phyloP scores from a whole-genome alignment of 2,888 invertebrate species.

The Rotaria magnacalcarata region DNA sequence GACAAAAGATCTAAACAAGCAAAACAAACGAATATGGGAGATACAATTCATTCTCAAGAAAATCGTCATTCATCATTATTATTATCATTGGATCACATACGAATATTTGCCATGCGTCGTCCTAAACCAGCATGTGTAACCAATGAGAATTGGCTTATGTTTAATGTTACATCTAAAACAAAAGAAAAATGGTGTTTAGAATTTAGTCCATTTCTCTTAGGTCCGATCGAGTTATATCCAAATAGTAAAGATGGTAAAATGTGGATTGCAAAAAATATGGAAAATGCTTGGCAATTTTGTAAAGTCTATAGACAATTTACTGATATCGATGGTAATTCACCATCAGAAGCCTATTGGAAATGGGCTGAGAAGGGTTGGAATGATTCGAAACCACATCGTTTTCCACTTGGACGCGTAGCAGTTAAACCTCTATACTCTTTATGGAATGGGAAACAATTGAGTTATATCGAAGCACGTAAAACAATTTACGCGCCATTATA shows the following conservation, averaged over 20 bases:
- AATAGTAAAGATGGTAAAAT: background rate
- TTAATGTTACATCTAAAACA: background rate
- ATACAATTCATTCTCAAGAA: background rate
- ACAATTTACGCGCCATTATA: background rate
- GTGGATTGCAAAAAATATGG: background rate
- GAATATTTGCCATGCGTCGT: conserved; percentile 18
- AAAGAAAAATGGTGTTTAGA: conserved; percentile 7
- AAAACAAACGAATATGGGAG: background rate
- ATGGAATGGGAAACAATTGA: background rate
- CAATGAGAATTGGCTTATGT: background rate
- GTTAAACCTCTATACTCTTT: background rate
- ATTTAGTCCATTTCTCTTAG: background rate
- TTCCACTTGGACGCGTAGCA: background rate
- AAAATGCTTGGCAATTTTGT: conserved; percentile 19
- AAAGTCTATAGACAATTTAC: background rate
- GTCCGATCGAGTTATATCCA: background rate
- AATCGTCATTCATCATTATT: background rate
- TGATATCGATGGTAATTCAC: background rate
- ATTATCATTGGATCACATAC: background rate
- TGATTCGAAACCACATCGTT: background rate
- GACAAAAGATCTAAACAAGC: background rate
- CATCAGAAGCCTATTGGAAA: background rate
- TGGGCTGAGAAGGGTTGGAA: background rate
- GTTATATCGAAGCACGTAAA: background rate
- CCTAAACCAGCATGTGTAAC: conserved; percentile 1